Base-by-base conservation (phyloP, 1,140 invertebrate genomes). In the Drosophila nasuta region DNA sequence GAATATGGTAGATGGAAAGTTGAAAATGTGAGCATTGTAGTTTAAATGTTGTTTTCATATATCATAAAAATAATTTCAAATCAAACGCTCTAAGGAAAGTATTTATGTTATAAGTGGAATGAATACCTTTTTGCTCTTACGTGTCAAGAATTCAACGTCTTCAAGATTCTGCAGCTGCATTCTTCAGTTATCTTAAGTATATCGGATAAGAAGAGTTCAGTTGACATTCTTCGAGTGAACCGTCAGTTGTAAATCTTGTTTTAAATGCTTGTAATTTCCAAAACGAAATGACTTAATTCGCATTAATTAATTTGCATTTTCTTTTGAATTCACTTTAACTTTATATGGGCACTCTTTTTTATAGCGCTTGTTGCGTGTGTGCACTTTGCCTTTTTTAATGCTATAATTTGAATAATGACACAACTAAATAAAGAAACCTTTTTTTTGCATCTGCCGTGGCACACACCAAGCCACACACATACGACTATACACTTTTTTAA, bases 361-460 rank as follows among this genome's bases (percentile, higher is more conserved):
- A 63, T 64, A 25, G 59, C 15, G 6, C 10, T 52, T 38, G 10
- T 56, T 38, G 4, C 17, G 35, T 38, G 35, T 38, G 3, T 38
- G 20, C n/a, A 45, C 48, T 56, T 35, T 41, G 41, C 10, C 49
- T 68, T 59, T 66, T 54, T 54, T 8, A 63, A 65, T 65, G 43
- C 20, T 45, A 33, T 65, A 33, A 65, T 72, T 72, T 63, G 35
- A 62, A 58, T 49, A 70, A 70, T 75, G 72, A 41, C 10, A 70
- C 51, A 69, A 75, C 43, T 52, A 17, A 49, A 57, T 45, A 43
- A 28, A 35, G 38, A 48, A 45, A 45, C 8, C 43, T 54, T 57
- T 70, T 69, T 54, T 57, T 70, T 70, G 25, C 70, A 78, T 75
- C 67, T 79, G 80, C 72, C 54, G 60, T 45, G 33, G 33, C 28